phyloP scores from a whole-genome alignment of 2,797 vertebrate genomes.

The Anomalospiza imberbis region DNA sequence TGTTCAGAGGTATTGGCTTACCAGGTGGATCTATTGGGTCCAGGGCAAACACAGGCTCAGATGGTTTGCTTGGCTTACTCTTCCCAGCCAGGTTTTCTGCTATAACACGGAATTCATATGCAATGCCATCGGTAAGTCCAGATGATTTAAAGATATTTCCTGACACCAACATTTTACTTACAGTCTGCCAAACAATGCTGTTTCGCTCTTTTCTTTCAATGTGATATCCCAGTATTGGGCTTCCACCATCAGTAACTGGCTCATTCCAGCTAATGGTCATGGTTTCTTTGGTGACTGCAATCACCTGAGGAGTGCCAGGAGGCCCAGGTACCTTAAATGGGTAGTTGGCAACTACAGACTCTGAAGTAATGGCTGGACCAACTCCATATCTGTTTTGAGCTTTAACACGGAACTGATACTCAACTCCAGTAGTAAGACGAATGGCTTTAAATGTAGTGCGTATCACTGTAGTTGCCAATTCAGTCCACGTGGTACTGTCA shows the following conservation, averaged over 20 bases:
- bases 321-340: constrained; percentile 97
- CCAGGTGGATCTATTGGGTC: constrained; percentile 97
- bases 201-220: constrained; percentile 96
- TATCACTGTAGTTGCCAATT: constrained; percentile 89
- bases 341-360: constrained; percentile 88
- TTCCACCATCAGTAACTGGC: constrained; percentile 94
- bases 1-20: constrained; percentile 86
- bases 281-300: constrained; percentile 90
- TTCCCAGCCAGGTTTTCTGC: constrained; percentile 97
- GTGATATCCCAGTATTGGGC: constrained; percentile 93
- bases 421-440: constrained; percentile 87
- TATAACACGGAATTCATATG: constrained; percentile 95
- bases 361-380: constrained; percentile 89
- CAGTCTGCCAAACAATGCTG: constrained; percentile 91
- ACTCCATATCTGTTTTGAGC: constrained; percentile 96
- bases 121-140: constrained; percentile 90
- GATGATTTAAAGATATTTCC: constrained; percentile 93
- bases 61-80: constrained; percentile 95
- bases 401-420: constrained; percentile 96
- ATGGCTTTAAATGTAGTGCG: constrained; percentile 94
- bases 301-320: constrained; percentile 92
- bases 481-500: constrained; percentile 89
- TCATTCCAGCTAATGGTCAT: constrained; percentile 98
- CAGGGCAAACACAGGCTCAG: constrained; percentile 89
- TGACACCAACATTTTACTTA: constrained; percentile 87